These are phyloP conservation scores for Bradysia coprophila DNA, from an alignment of 1,140 invertebrate genomes.

Conservation along the genomic window DNA sequence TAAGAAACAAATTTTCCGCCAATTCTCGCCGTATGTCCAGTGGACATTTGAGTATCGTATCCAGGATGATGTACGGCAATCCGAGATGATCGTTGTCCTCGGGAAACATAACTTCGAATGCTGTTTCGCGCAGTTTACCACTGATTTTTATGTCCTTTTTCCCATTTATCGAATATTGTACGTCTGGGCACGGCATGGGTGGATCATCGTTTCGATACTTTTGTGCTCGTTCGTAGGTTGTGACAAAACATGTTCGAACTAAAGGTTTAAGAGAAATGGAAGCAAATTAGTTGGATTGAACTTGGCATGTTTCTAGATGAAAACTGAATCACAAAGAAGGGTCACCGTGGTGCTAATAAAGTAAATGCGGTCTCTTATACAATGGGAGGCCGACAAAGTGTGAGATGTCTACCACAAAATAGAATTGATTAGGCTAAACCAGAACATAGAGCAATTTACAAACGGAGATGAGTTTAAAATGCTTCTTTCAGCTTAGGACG, in stretches of 20 bases:
- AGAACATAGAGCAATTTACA: no score
- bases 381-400: no score
- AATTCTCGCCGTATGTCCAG: slow-evolving; percentile 53
- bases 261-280: slow-evolving; percentile 7
- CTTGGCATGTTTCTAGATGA: no score
- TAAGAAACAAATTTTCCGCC: slow-evolving; percentile 64
- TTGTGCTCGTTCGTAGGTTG: slow-evolving; percentile 45
- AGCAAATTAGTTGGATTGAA: slow-evolving; percentile 2
- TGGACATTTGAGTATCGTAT: slow-evolving; percentile 59
- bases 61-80: slow-evolving; percentile 65
- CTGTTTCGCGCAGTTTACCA: slow-evolving; percentile 54
- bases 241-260: slow-evolving; percentile 66
- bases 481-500: no score
- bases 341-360: no score
- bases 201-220: slow-evolving; percentile 29
- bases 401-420: no score
- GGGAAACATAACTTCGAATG: slow-evolving; percentile 69
- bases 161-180: slow-evolving; percentile 54
- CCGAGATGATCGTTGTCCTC: slow-evolving; percentile 67
- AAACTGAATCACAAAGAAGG: no score
- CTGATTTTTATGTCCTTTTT: slow-evolving; percentile 37
- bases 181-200: slow-evolving; percentile 30
- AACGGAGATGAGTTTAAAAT: no score
- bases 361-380: no score
- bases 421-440: no score